Base-by-base conservation (phyloP, 1,140 invertebrate species). In the Hypothenemus hampei region DNA sequence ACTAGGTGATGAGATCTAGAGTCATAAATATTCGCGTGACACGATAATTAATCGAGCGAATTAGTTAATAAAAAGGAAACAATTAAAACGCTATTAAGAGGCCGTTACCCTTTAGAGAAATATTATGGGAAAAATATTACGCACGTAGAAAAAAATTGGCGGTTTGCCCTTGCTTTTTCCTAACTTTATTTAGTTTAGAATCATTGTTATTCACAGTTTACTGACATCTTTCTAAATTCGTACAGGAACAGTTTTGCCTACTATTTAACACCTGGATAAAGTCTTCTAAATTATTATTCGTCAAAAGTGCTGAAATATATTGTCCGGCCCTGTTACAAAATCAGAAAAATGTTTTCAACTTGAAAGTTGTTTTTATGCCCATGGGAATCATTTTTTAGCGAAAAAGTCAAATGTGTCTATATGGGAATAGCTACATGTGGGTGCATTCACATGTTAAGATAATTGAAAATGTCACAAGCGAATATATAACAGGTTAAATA, bases 71-170 rank as follows among this genome's bases (percentile, higher is more conserved):
- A 57, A 60, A 45, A 60, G 58, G 58, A 60, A 60, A 53, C 58
- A 60, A 60, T 60, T 57, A 57, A 53, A 49, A 58, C 55, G 50
- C 45, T 50, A 54, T 60, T 50, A 58, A 58, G 44, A 58, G 59
- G 59, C 36, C 59, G 55, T 58, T 61, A 61, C 55, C 50, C 59
- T 36, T n/a, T n/a, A n/a, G n/a, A n/a, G n/a, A n/a, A n/a, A n/a
- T n/a, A n/a, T n/a, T n/a, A n/a, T n/a, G n/a, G n/a, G n/a, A n/a
- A 31, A 46, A 40, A 35, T 43, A 50, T 61, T 61, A 55, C 59
- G 55, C 56, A 58, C n/a, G n/a, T n/a, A n/a, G n/a, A n/a, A n/a
- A n/a, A 51, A 21, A 19, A 31, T 51, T 43, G 49, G 49, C 37
- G 43, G 13, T 11, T 1, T 8, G 1, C 26, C 26, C 26, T 31